Evolutionary conservation across 2,888 invertebrate species (phyloP).

Genomic region (Andricus curvator): DNA sequence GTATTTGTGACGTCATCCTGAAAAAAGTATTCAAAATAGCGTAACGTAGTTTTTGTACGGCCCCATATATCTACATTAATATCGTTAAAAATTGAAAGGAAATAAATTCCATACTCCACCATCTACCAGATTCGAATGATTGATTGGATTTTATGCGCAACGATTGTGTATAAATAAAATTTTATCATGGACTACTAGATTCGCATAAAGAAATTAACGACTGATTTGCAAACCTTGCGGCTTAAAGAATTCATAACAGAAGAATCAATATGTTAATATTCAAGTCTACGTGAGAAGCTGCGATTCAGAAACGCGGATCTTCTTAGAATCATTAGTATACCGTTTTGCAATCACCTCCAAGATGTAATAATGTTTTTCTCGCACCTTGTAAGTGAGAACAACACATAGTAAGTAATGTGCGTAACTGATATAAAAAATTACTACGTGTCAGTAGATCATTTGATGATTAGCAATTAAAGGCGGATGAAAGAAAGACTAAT

Average conservation of each 20-base stretch:
- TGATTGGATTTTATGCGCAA: conserved; percentile 19
- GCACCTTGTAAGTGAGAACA: conserved; percentile 6
- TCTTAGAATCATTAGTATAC: conserved; percentile 31
- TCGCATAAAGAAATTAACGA: conserved; percentile 7
- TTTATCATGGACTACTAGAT: conserved; percentile 6
- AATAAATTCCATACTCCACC: conserved; percentile 13
- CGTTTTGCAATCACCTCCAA: conserved; percentile 32
- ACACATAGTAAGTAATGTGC: conserved; percentile 21
- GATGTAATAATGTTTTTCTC: conserved; percentile 34
- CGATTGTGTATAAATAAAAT: conserved; percentile 3
- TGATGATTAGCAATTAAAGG: conserved; percentile 5
- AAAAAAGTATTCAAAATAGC: too few relatives aligned
- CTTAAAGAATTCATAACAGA: conserved; percentile 18
- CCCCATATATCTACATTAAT: background rate
- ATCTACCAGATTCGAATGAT: background rate
- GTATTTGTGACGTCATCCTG: too few relatives aligned
- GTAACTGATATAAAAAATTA: background rate
- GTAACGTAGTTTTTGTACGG: too few relatives aligned
- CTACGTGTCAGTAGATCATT: conserved; percentile 30
- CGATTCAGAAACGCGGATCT: conserved; percentile 24
- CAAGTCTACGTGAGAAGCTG: background rate
- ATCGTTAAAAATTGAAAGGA: background rate
- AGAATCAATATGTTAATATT: conserved; percentile 37
- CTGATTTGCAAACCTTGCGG: conserved; percentile 11
- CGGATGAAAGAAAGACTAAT: conserved; percentile 8